Evolutionary conservation across 2,113 vertebrate genomes (phyloP), one percentile per base, ranked within the genome.

Genomic region (Nothobranchius kuhntae): DNA sequence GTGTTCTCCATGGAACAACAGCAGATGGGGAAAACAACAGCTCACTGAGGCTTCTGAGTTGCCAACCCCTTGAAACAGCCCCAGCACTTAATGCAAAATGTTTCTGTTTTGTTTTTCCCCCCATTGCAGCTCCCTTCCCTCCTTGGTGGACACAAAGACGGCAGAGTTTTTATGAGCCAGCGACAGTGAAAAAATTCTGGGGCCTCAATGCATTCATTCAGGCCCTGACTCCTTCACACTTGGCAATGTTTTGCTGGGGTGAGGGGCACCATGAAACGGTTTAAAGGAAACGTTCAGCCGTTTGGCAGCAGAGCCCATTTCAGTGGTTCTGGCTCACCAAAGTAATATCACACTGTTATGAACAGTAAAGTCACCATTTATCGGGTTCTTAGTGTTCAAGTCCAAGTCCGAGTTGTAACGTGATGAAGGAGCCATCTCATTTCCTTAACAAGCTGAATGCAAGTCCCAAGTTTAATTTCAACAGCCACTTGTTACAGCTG

Each of bases 111-210:
- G 68, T 80, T 78, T 75, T 30, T 64, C n/a, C 40, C 40, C 57
- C 30, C 35, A 73, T 63, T 48, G 5, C 77, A 52, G 4, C 81
- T 72, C 83, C 38, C 71, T 67, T 68, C 61, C 62, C 50, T 81
- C 79, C 75, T 72, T 52, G 40, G 62, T 46, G 62, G 67, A 83
- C 9, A 88, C 86, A 90, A 91, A 87, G 75, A 59, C 88, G 72
- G 81, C 83, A 86, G 79, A 74, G 68, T 86, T 91, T 91, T 92
- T 92, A 91, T 90, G 86, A 92, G 86, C 87, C 90, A 91, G 80
- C 86, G 83, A 92, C 89, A 90, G 87, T 71, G 82, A 90, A 91
- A 87, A 82, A 78, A 90, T 89, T 90, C 84, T 71, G 81, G 83
- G 78, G 73, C 81, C 79, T 89, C 80, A 91, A 85, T 87, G 86